Evolutionary conservation across 2,797 vertebrate genomes (phyloP).

Genomic region (Muscicapa striata): DNA sequence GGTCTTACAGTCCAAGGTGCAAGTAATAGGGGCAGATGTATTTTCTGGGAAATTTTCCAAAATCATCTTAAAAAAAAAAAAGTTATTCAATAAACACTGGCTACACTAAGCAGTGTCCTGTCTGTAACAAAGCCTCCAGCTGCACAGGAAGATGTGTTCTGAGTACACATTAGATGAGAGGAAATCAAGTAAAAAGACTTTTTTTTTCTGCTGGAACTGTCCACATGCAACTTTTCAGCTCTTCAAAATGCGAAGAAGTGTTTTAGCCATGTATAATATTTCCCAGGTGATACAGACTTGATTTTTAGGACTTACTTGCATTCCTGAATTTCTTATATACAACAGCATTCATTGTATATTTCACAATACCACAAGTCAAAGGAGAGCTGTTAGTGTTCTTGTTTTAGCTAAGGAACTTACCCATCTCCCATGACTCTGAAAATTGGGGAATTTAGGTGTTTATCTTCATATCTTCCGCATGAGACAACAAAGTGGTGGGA

Average conservation of each 20-base stretch:
- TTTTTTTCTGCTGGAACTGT: neutral
- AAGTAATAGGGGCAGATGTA: constrained; percentile 67
- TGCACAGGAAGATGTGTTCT: constrained; percentile 41
- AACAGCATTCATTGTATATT: neutral
- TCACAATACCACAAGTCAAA: neutral
- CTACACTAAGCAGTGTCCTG: constrained; percentile 34
- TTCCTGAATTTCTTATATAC: neutral
- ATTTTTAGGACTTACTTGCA: neutral
- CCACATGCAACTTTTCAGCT: neutral
- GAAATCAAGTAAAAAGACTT: constrained; percentile 8
- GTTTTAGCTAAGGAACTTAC: neutral
- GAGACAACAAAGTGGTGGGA: neutral
- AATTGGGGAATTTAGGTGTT: neutral
- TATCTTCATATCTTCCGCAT: neutral
- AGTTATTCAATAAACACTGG: constrained; percentile 34
- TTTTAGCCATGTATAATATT: neutral
- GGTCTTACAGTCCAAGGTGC: constrained; percentile 21
- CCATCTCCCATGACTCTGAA: neutral
- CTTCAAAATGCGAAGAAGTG: neutral
- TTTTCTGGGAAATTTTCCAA: constrained; percentile 74
- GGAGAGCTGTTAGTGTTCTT: neutral
- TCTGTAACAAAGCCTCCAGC: constrained; percentile 54
- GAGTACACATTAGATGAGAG: neutral
- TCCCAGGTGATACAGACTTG: neutral
- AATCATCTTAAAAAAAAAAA: constrained; percentile 57